phyloP scores from a whole-genome alignment of 1,140 invertebrate genomes.

The Drosophila novamexicana region DNA sequence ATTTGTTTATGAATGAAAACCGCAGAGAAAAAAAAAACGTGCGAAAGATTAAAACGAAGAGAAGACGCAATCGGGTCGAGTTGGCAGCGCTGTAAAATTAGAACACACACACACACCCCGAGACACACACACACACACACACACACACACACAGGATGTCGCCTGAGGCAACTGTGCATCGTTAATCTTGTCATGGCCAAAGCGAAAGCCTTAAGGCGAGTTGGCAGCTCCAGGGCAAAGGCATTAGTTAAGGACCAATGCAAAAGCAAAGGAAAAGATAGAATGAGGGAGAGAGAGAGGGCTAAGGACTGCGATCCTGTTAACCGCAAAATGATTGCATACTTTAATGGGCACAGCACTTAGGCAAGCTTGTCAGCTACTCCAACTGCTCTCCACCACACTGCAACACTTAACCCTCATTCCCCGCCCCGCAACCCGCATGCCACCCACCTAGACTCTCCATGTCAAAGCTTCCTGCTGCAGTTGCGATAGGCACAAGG shows the following conservation, averaged over 20 bases:
- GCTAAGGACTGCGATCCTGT: constrained; percentile 36
- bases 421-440: neutral
- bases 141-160: neutral
- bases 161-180: constrained; percentile 11
- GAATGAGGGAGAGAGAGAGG: constrained; percentile 5
- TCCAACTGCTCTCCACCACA: neutral
- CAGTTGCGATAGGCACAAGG: constrained; percentile 8
- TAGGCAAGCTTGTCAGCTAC: constrained; percentile 36
- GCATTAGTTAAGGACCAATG: constrained; percentile 40
- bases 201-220: neutral
- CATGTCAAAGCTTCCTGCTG: constrained; percentile 4
- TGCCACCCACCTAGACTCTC: neutral
- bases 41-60: constrained; percentile 36
- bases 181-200: constrained; percentile 35
- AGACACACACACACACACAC: neutral
- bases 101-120: neutral
- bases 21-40: constrained; percentile 20
- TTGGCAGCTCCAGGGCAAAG: neutral
- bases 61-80: constrained; percentile 4
- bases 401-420: neutral
- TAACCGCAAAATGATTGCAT: constrained; percentile 80
- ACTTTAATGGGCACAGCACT: constrained; percentile 81
- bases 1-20: constrained; percentile 75
- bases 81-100: constrained; percentile 26
- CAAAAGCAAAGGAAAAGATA: neutral